phyloP scores from a whole-genome alignment of 2,797 vertebrate genomes.

The Chaenodraco wilsoni region DNA sequence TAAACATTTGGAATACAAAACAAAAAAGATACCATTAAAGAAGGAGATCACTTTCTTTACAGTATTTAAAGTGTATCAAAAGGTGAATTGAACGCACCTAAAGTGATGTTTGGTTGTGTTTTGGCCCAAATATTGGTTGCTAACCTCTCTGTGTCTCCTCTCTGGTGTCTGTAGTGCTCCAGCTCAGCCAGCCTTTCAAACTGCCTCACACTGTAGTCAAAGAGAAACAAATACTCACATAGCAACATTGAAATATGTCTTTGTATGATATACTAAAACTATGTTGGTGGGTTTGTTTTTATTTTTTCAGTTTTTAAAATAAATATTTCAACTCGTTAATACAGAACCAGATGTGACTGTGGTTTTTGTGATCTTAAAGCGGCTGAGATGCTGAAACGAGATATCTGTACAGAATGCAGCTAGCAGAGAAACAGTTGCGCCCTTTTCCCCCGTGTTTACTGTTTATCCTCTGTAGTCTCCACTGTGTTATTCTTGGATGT shows the following conservation, averaged over 20 bases:
- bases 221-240: constrained; percentile 79
- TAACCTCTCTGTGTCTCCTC: constrained; percentile 41
- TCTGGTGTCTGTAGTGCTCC: constrained; percentile 75
- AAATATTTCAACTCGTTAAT: constrained; percentile 84
- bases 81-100: constrained; percentile 60
- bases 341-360: constrained; percentile 33
- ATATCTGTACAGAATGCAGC: constrained; percentile 14
- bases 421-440: neutral
- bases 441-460: too few relatives aligned
- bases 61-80: constrained; percentile 60
- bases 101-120: constrained; percentile 61
- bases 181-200: constrained; percentile 86
- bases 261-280: constrained; percentile 86
- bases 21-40: constrained; percentile 12
- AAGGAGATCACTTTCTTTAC: constrained; percentile 18
- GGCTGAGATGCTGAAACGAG: neutral
- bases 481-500: constrained; percentile 10
- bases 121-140: constrained; percentile 54
- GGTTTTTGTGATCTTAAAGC: constrained; percentile 7
- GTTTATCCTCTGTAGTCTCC: neutral
- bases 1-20: constrained; percentile 27
- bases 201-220: constrained; percentile 85
- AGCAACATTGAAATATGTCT: constrained; percentile 82
- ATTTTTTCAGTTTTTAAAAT: constrained; percentile 85
- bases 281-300: constrained; percentile 83